Base-by-base conservation (phyloP, 2,888 invertebrate genomes). In the Drosophila diplacantha region DNA sequence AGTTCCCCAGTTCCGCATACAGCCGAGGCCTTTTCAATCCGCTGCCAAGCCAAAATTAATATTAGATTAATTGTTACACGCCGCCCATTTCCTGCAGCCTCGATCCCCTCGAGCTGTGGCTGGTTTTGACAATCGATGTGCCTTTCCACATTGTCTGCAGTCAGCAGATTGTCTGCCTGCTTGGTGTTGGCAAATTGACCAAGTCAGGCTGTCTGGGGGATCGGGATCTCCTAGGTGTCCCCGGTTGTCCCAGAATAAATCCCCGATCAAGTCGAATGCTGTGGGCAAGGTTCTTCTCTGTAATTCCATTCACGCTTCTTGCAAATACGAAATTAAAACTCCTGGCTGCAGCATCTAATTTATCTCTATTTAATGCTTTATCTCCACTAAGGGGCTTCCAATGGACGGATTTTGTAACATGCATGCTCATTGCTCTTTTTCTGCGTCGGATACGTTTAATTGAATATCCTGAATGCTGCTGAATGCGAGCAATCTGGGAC, bases 381-480 rank as follows among this genome's bases (percentile, higher is more conserved):
- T n/a, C n/a, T n/a, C n/a, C n/a, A n/a, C n/a, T n/a, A 43, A 26
- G n/a, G n/a, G 2, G 4, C 8, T n/a, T 9, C 9, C 2, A 5
- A 12, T 7, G 16, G 3, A 7, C 18, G 16, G 9, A 20, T 44
- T 29, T 44, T 29, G 18, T 4, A 44, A 44, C 14, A 9, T 20
- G 12, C 44, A 5, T 2, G 5, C 12, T 16, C 12, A 7, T 26
- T 43, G 12, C 9, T 9, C 9, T 26, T 18, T 24, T 12, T 9
- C 8, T 18, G 24, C 44, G 20, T 54, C 9, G 35, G 18, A 44
- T 37, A 12, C n/a, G 11, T 43, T 31, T 35, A 18, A 18, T 38
- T 37, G 37, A 24, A 59, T 60, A 60, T 60, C 58, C 61, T 44
- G 31, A 35, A 32, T 44, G 29, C 44, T 18, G 46, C 22, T 38